Evolutionary conservation across 2,797 vertebrate species (phyloP).

Genomic region (Acropternis orthonyx): DNA sequence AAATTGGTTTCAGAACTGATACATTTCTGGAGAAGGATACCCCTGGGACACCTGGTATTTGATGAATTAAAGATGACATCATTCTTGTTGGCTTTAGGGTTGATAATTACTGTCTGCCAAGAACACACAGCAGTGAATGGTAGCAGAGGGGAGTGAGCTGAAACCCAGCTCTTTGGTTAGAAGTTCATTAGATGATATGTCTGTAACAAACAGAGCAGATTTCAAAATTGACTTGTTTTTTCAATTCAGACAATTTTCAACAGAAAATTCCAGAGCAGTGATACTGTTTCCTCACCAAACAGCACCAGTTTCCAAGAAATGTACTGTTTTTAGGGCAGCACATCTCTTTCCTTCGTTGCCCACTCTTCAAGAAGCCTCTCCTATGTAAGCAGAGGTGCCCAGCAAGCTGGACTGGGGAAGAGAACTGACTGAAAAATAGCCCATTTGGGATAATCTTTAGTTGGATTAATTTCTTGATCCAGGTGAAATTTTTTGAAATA

Average conservation of each 20-base stretch:
- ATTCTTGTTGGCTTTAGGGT: slow-evolving; percentile 19
- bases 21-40: neutral
- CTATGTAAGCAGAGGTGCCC: accelerated
- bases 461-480: neutral
- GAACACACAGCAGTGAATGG: neutral
- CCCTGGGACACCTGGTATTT: slow-evolving; percentile 20
- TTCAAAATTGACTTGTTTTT: neutral
- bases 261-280: neutral
- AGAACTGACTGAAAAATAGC: neutral
- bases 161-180: neutral
- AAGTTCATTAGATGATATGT: neutral
- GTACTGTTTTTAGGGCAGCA: neutral
- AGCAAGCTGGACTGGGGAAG: neutral
- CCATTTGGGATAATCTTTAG: neutral
- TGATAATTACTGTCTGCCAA: slow-evolving; percentile 28
- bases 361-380: neutral
- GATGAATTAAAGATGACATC: slow-evolving; percentile 42
- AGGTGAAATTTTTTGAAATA: neutral
- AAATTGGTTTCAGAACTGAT: neutral
- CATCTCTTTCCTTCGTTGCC: neutral
- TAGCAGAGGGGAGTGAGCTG: neutral
- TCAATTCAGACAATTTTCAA: neutral
- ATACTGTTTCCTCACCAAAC: neutral
- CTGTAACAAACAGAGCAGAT: neutral
- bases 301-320: neutral